Evolutionary conservation across 2,797 vertebrate species (phyloP).

Genomic region (Kryptopterus vitreolus): DNA sequence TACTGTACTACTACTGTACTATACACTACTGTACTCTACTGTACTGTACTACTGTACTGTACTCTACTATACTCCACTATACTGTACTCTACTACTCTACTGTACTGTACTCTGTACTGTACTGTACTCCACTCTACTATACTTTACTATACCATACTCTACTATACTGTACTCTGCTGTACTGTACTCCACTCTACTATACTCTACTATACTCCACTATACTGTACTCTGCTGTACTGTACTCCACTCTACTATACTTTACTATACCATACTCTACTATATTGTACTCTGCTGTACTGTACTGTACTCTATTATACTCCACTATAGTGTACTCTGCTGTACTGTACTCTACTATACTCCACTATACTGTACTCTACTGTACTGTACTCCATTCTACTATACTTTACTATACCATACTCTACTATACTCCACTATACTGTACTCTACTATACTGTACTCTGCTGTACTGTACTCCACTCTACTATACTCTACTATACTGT

Average conservation of each 20-base stretch:
- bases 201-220: background rate
- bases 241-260: too few relatives aligned
- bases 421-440: too few relatives aligned
- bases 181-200: background rate
- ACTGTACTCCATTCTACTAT: background rate
- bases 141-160: too few relatives aligned
- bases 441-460: background rate
- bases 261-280: too few relatives aligned
- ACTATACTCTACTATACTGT: too few relatives aligned
- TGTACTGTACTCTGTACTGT: background rate
- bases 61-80: background rate
- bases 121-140: background rate
- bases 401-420: too few relatives aligned
- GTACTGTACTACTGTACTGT: too few relatives aligned
- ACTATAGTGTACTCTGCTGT: too few relatives aligned
- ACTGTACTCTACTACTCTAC: background rate
- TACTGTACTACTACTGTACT: too few relatives aligned
- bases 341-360: too few relatives aligned
- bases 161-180: background rate
- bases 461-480: too few relatives aligned
- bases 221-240: background rate
- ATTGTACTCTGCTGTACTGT: background rate
- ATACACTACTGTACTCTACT: too few relatives aligned
- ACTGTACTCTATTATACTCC: background rate
- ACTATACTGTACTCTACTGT: background rate